These are phyloP conservation scores for Synanthedon myopaeformis DNA, from an alignment of 2,888 invertebrate species.

Conservation along the genomic window DNA sequence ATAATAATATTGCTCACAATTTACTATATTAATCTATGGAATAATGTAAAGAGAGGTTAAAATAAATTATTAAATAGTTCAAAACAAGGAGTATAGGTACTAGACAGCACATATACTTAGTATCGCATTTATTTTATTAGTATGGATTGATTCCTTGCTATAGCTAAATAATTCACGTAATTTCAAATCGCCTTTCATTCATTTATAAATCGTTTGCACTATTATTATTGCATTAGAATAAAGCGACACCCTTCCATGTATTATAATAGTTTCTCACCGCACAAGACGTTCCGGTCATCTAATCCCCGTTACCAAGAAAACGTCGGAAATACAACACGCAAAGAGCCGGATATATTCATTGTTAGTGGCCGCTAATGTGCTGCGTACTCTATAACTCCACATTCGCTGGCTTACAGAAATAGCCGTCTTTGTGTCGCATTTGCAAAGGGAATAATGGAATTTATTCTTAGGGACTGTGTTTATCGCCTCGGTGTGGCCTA, in stretches of 20 bases:
- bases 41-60: too few species aligned
- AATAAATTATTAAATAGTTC: too few species aligned
- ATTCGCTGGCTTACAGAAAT: constrained; percentile 43
- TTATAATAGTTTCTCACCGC: constrained; percentile 43
- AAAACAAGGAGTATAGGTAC: too few species aligned
- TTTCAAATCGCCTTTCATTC: too few species aligned
- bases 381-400: constrained; percentile 56
- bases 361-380: constrained; percentile 46
- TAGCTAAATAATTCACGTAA: too few species aligned
- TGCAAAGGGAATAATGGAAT: not conserved
- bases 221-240: not conserved
- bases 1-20: too few species aligned
- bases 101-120: too few species aligned
- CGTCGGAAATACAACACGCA: constrained; percentile 39
- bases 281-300: constrained; percentile 38
- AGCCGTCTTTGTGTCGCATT: constrained; percentile 28
- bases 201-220: not conserved
- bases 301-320: constrained; percentile 50
- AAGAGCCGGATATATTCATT: constrained; percentile 39
- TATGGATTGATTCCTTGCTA: too few species aligned
- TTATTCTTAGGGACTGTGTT: not conserved
- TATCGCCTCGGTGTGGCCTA: constrained; percentile 16
- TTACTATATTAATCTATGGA: too few species aligned
- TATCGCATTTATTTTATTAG: too few species aligned
- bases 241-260: constrained; percentile 5